Evolutionary conservation across 2,888 invertebrate species (phyloP).

Genomic region (Diploptera punctata): DNA sequence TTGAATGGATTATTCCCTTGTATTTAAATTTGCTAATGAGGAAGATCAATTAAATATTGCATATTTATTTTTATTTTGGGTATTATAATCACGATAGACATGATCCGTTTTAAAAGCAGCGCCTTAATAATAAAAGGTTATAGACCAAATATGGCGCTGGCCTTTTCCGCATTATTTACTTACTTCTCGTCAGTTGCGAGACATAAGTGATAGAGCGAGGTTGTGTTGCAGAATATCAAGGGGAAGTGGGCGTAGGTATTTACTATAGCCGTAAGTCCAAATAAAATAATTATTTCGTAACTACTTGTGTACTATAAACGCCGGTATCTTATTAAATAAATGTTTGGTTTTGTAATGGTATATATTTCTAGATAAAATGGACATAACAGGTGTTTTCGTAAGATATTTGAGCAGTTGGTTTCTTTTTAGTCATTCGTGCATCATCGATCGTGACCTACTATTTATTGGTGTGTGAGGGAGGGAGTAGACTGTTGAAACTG

Average conservation of each 20-base stretch:
- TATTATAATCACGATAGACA: no score
- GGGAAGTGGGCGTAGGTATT: constrained; percentile 15
- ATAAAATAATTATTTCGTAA: not conserved
- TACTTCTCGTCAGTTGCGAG: not conserved
- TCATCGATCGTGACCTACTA: constrained; percentile 34
- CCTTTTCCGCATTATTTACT: not conserved
- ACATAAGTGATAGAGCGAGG: not conserved
- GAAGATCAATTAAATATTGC: no score
- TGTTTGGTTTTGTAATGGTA: not conserved
- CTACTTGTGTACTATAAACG: no score
- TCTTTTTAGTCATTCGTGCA: not conserved
- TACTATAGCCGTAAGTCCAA: not conserved
- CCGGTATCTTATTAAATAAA: no score
- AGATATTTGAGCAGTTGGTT: not conserved
- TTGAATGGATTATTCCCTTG: no score
- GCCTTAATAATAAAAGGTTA: no score
- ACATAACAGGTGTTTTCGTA: not conserved
- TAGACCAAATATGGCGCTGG: constrained; percentile 10
- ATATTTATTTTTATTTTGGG: no score
- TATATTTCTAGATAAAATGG: not conserved
- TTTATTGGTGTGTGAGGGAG: constrained; percentile 33
- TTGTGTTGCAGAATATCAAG: not conserved
- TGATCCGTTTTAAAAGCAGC: no score
- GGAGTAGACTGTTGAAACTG: constrained; percentile 40
- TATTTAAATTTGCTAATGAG: no score